phyloP scores from a whole-genome alignment of 2,797 vertebrate genomes.

The Halcyon badia region DNA sequence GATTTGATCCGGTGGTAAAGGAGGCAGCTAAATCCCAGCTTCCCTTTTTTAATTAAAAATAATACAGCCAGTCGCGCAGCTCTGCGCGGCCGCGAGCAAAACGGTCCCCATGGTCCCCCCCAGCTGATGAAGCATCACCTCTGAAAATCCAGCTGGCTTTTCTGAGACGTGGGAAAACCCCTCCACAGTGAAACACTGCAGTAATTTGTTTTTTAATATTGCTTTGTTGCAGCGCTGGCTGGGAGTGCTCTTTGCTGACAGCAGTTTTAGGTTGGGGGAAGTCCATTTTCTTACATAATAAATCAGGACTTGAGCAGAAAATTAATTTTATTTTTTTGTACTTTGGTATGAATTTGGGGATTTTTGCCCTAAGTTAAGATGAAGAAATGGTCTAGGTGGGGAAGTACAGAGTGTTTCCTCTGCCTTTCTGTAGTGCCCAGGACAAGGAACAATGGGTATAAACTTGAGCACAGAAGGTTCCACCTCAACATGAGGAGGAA shows the following conservation, averaged over 20 bases:
- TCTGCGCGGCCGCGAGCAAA: neutral
- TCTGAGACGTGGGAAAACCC: neutral
- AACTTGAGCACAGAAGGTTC: no score
- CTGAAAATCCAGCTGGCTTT: neutral
- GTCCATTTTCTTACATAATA: neutral
- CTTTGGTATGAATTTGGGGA: neutral
- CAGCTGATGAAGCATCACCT: neutral
- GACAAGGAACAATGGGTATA: no score
- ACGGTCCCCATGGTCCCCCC: neutral
- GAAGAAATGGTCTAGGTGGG: neutral
- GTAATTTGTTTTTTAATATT: neutral
- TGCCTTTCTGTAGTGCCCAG: neutral
- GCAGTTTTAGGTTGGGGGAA: neutral
- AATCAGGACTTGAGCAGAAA: neutral
- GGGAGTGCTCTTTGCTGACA: neutral
- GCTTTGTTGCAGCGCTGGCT: neutral
- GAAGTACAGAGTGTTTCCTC: neutral
- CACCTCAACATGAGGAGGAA: no score
- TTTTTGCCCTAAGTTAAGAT: neutral
- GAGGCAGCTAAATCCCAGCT: neutral
- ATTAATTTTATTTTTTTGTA: neutral
- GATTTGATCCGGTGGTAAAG: neutral
- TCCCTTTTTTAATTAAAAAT: slow-evolving; percentile 29
- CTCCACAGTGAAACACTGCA: neutral
- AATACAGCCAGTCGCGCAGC: neutral